These are phyloP conservation scores for Tridacna crocea DNA, from an alignment of 2,888 invertebrate genomes.

Conservation along the genomic window DNA sequence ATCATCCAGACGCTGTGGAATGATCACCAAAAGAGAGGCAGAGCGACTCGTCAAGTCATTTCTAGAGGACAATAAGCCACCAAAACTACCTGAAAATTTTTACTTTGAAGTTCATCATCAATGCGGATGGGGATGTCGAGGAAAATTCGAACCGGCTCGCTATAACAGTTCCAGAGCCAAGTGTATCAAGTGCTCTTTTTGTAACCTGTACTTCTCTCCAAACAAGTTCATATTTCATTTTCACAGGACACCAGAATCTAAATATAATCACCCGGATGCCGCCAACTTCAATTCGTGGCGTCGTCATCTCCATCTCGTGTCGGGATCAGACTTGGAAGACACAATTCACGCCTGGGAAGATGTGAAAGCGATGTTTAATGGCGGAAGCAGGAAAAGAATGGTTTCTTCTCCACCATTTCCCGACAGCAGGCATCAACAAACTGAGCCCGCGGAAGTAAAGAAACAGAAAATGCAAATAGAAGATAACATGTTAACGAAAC, in stretches of 20 bases:
- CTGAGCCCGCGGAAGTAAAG: constrained; percentile 43
- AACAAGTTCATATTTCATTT: constrained; percentile 99
- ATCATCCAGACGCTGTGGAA: constrained; percentile 89
- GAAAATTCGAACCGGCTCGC: constrained; percentile 85
- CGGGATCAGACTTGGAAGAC: constrained; percentile 85
- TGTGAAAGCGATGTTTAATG: constrained; percentile 99
- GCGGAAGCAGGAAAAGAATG: constrained; percentile 93
- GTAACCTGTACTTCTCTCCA: constrained; percentile 98
- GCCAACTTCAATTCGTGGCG: constrained; percentile 99
- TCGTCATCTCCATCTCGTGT: constrained; percentile 93
- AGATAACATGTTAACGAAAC: constrained; percentile 55
- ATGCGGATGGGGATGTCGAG: constrained; percentile 98
- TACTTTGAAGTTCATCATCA: constrained; percentile 96
- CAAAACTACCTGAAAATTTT: constrained; percentile 95
- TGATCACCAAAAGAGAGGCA: constrained; percentile 93
- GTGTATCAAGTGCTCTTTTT: constrained; percentile 97
- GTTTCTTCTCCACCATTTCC: constrained; percentile 56
- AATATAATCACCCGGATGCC: constrained; percentile 97
- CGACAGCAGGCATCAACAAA: constrained; percentile 3
- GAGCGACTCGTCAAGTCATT: constrained; percentile 98
- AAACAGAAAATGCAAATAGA: constrained; percentile 52
- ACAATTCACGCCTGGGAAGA: constrained; percentile 94
- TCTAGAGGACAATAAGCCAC: constrained; percentile 88
- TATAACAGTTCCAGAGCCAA: constrained; percentile 92
- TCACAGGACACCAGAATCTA: constrained; percentile 87